Conservation (phyloP, 2,113 vertebrate species). For the Ictidomys tridecemlineatus region DNA sequence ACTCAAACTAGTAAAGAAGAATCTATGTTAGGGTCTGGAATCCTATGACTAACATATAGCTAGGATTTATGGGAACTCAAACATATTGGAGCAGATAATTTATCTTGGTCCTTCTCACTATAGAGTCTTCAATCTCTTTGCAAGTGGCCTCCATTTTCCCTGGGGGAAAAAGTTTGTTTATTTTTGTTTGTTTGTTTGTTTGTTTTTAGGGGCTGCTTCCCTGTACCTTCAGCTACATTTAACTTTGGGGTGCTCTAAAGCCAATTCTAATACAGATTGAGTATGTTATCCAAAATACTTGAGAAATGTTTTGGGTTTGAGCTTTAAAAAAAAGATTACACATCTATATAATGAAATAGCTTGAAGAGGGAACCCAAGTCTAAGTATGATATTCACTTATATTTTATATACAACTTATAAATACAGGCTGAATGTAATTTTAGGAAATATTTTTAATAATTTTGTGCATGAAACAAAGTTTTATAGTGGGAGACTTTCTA, state of each 20-base stretch:
- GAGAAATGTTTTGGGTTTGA: neutral
- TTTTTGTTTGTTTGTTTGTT: too few relatives aligned
- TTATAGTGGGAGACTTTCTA: neutral
- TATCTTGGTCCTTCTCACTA: neutral
- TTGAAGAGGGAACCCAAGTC: neutral
- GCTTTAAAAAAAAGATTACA: neutral
- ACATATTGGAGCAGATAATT: neutral
- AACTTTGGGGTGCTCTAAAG: slow-evolving; percentile 1
- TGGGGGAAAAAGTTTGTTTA: neutral
- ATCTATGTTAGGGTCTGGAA: slow-evolving; percentile 31
- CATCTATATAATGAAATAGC: neutral
- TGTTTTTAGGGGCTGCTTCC: neutral
- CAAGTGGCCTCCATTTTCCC: neutral
- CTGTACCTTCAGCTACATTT: neutral
- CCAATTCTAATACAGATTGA: neutral
- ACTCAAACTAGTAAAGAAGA: slow-evolving; percentile 10
- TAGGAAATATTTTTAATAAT: neutral
- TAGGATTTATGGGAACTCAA: neutral
- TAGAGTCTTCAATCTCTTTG: neutral
- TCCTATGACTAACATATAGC: neutral
- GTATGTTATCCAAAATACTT: neutral
- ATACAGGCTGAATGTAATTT: neutral
- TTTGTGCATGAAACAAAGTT: neutral
- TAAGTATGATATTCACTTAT: neutral
- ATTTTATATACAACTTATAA: neutral